Evolutionary conservation across 2,113 vertebrate species (phyloP).

Genomic region (Phylloscopus whistleri): DNA sequence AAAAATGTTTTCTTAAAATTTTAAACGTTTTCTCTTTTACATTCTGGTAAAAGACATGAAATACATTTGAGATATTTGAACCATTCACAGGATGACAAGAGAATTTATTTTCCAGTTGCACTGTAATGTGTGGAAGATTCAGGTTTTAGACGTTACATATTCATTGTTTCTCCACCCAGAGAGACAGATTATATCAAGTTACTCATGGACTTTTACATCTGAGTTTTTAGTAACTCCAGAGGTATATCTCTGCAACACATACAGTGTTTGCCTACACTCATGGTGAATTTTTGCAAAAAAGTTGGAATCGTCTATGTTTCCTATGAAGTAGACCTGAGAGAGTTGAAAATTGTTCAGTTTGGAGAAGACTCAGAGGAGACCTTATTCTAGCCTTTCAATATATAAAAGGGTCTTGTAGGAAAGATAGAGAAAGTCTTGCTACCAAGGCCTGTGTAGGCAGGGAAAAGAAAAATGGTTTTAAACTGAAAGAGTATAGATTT

Average conservation of each 20-base stretch:
- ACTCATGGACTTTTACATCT: background rate
- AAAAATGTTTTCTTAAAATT: slow-evolving; percentile 15
- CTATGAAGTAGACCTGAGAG: background rate
- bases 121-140: background rate
- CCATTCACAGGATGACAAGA: background rate
- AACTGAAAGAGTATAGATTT: background rate
- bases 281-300: background rate
- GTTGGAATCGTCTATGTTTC: background rate
- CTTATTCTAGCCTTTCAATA: background rate
- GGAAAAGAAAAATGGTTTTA: background rate
- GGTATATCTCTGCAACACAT: background rate
- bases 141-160: background rate
- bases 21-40: background rate
- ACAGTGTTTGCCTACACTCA: background rate
- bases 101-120: background rate
- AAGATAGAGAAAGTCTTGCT: background rate
- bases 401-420: background rate
- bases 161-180: background rate
- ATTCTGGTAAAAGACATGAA: background rate
- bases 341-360: background rate
- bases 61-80: background rate
- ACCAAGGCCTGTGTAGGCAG: background rate
- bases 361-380: background rate
- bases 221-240: background rate
- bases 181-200: background rate